Evolutionary conservation across 1,140 invertebrate species (phyloP).

Genomic region (Bathynomus jamesi): DNA sequence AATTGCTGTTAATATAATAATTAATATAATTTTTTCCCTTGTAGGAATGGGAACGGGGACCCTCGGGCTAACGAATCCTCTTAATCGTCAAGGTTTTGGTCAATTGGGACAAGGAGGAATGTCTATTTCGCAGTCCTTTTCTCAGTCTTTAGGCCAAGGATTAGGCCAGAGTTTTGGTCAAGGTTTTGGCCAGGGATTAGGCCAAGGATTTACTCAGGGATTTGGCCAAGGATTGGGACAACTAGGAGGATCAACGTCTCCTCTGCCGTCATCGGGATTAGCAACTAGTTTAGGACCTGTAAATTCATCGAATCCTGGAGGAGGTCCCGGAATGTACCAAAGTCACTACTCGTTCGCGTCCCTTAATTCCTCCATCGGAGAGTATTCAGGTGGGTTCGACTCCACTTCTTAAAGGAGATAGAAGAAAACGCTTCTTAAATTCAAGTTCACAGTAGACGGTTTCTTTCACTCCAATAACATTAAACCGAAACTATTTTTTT

Average conservation of each 20-base stretch:
- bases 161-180: constrained; percentile 21
- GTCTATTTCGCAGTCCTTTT: constrained; percentile 25
- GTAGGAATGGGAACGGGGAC: constrained; percentile 27
- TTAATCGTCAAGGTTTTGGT: constrained; percentile 28
- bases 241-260: constrained; percentile 25
- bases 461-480: no score
- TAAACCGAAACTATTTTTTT: no score
- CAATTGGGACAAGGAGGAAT: constrained; percentile 31
- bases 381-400: constrained; percentile 35
- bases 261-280: constrained; percentile 21
- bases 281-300: constrained; percentile 12
- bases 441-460: no score
- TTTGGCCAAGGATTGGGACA: constrained; percentile 11
- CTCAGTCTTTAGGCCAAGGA: constrained; percentile 22
- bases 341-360: constrained; percentile 30
- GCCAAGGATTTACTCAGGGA: constrained; percentile 22
- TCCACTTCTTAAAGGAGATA: no score
- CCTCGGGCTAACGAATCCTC: constrained; percentile 21
- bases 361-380: constrained; percentile 29
- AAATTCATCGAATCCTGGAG: constrained; percentile 13
- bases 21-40: no score
- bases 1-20: no score
- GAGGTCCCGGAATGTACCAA: constrained; percentile 24
- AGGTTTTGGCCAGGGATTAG: constrained; percentile 24
- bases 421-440: no score